phyloP scores from a whole-genome alignment of 2,888 invertebrate species.

The Brenthis daphne region DNA sequence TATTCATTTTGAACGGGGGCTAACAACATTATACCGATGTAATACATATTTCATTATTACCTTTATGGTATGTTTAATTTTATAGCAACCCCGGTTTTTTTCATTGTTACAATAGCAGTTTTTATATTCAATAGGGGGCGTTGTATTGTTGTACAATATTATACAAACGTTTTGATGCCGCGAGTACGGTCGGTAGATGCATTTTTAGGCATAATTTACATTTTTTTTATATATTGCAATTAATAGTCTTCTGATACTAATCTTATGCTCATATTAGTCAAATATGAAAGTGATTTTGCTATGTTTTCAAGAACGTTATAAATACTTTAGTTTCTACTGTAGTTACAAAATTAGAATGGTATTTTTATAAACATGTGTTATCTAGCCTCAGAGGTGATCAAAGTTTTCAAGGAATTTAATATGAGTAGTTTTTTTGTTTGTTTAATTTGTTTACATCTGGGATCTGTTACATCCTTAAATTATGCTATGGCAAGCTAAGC shows the following conservation, averaged over 20 bases:
- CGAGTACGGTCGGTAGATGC: conserved; percentile 34
- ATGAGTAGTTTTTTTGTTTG: too few species aligned
- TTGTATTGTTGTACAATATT: conserved; percentile 78
- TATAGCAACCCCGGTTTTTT: conserved; percentile 70
- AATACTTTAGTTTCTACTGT: too few species aligned
- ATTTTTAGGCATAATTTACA: background rate
- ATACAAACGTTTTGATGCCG: conserved; percentile 55
- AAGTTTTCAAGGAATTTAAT: too few species aligned
- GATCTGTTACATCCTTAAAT: background rate
- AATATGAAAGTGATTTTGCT: too few species aligned
- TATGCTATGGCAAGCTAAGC: too few species aligned
- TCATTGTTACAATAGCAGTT: conserved; percentile 59
- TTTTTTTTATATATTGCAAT: background rate
- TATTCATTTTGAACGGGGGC: conserved; percentile 72
- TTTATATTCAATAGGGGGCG: conserved; percentile 71
- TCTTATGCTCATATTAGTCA: too few species aligned
- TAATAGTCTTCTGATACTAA: too few species aligned
- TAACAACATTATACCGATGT: conserved; percentile 82
- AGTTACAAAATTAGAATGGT: too few species aligned
- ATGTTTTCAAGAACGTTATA: too few species aligned
- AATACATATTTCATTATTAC: conserved; percentile 82
- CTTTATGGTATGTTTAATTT: conserved; percentile 77
- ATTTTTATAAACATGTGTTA: too few species aligned
- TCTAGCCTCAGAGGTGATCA: too few species aligned
- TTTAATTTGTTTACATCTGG: too few species aligned